These are phyloP conservation scores for Gonocerus acuteangulatus DNA, from an alignment of 2,888 invertebrate genomes.

Conservation along the genomic window DNA sequence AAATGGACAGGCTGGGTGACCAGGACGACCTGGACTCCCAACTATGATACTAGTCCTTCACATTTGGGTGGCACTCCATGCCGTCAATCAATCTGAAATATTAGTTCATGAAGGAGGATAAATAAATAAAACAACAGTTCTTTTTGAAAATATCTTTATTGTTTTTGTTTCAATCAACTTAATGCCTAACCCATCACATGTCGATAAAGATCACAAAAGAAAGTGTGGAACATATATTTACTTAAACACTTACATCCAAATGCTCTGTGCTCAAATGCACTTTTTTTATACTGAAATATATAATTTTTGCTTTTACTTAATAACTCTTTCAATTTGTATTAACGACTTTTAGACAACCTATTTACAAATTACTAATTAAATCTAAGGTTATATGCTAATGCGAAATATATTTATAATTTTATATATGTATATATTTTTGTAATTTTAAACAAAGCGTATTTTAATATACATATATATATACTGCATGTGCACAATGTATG, in stretches of 20 bases:
- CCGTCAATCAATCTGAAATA: no score
- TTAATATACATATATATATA: no score
- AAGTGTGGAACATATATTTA: slow-evolving; percentile 27
- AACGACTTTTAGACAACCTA: slow-evolving; percentile 20
- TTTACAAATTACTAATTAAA: slow-evolving; percentile 25
- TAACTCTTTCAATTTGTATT: slow-evolving; percentile 4
- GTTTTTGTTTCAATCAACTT: slow-evolving; percentile 33
- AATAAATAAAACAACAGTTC: no score
- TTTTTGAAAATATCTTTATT: slow-evolving; percentile 32
- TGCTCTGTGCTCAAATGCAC: slow-evolving; percentile 3
- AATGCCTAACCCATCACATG: slow-evolving; percentile 34
- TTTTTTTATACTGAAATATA: not conserved
- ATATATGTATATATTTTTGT: slow-evolving; percentile 13
- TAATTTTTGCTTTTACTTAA: not conserved
- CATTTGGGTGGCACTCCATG: no score
- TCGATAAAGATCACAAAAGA: slow-evolving; percentile 34
- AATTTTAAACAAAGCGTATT: no score
- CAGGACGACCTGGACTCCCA: no score
- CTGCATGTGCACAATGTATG: no score
- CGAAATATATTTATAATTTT: slow-evolving; percentile 15
- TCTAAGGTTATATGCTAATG: slow-evolving; percentile 5
- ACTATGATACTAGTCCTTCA: no score
- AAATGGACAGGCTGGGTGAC: no score
- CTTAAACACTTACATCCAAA: slow-evolving; percentile 12
- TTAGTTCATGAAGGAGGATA: no score